phyloP scores from a whole-genome alignment of 92 coral and sea anemone genomes.

The Micromussa lordhowensis region DNA sequence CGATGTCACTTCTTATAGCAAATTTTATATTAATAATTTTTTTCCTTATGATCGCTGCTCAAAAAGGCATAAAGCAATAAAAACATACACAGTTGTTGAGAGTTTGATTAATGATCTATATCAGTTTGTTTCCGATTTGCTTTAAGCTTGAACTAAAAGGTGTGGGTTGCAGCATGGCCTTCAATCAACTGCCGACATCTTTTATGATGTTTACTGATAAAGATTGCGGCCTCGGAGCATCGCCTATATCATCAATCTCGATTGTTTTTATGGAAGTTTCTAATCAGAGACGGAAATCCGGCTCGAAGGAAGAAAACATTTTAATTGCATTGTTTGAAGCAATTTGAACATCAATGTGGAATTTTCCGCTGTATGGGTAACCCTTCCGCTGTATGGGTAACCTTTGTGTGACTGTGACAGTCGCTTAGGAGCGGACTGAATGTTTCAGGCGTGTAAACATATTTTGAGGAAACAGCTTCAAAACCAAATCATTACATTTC shows the following conservation, averaged over 20 bases:
- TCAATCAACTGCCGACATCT: neutral
- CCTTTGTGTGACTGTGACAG: neutral
- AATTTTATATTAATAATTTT: neutral
- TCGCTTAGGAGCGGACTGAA: neutral
- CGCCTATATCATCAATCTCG: neutral
- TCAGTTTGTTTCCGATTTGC: neutral
- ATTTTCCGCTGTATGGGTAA: neutral
- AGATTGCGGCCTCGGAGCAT: neutral
- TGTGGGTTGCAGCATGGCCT: neutral
- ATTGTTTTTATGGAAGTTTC: neutral
- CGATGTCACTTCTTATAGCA: neutral
- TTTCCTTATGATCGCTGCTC: neutral
- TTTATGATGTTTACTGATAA: neutral
- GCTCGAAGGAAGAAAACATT: constrained; percentile 13
- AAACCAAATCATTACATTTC: no score
- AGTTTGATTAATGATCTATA: neutral
- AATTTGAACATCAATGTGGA: neutral
- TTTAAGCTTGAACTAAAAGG: neutral
- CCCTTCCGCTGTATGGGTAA: neutral
- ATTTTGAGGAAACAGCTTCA: neutral
- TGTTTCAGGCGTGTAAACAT: neutral
- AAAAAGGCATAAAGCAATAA: neutral
- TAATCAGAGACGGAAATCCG: constrained; percentile 26
- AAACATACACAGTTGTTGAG: neutral
- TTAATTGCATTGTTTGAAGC: neutral